Base-by-base conservation (phyloP, 1,140 invertebrate species). In the Tenebrio molitor region DNA sequence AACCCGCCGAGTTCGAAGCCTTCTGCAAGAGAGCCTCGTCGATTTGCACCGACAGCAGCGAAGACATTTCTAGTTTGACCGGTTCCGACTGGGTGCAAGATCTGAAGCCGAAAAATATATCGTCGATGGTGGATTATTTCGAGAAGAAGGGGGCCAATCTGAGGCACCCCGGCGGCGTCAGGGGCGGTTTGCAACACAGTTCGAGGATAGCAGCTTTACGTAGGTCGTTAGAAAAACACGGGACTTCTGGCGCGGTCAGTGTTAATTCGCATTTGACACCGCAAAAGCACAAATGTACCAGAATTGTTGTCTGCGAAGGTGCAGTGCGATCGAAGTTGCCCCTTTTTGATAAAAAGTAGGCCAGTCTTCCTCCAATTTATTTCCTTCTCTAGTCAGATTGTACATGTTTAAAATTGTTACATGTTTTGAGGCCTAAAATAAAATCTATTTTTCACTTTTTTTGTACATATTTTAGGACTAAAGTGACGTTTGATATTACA, bases 111-210 rank as follows among this genome's bases (percentile, higher is more conserved):
- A 80, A 42, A 14, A 88, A 94, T 85, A 95, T 95, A 50, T 91
- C 91, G 36, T 92, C 92, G 77, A 95, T 95, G 69, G 93, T 95
- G 7, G 93, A 95, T 74, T 95, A 95, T 81, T 95, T 95, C 80
- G 94, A 95, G 82, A 85, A 91, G 10, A 93, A 94, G 84, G 87
- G 88, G 4, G 77, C 79, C 0, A 77, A 46, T 21, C 70, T 81
- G 16, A 50, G 80, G 15, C 79, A 81, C 62, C 72, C 77, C 1
- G 78, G 78, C 0, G 77, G 75, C 0, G 76, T 71, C 0, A 46
- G 76, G 12, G 77, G 78, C 8, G 79, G 78, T 14, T 53, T 77
- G 36, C 79, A 80, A 36, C 50, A 79, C 4, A 80, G 76, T 70
- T 81, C 79, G 12, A 72, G 79, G 14, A 81, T 81, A 25, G 79